Base-by-base conservation (phyloP, 2,113 vertebrate genomes). In the Hylia prasina region DNA sequence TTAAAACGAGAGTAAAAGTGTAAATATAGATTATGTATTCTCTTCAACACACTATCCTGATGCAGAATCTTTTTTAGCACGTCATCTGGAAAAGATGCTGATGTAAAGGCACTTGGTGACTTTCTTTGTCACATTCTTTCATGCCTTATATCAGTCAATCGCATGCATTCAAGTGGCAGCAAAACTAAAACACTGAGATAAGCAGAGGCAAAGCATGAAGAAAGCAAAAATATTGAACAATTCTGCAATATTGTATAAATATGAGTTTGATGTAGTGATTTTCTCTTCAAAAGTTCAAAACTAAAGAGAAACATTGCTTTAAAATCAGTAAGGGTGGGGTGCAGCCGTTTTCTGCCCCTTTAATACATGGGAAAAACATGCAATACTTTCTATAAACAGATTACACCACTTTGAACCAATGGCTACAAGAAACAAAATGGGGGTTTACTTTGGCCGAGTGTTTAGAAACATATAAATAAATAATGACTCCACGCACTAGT, bases 61-160 rank as follows among this genome's bases (percentile, higher is more conserved):
- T 1, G 5, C 0, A 0, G n/a, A 73, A 58, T 6, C 8, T 28
- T 80, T 92, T 94, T 90, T 50, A 94, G 82, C 15, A 51, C 0
- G 0, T 91, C 42, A 37, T 61, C 39, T 81, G 20, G 40, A 85
- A 94, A 95, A 93, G 27, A 58, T 81, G 54, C 30, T 90, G 72
- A 82, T 77, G 75, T 77, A 65, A 94, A 94, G 25, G 19, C n/a
- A 53, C 63, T 64, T 94, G n/a, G 58, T 0, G 0, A 71, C 64
- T 82, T 70, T 37, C 20, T 84, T 92, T 86, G 57, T 89, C 75
- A 78, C 60, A 65, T 92, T 92, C 54, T 84, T 93, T 88, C 50
- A 50, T 71, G 53, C 7, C 7, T 85, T 85, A 2, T 82, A 90
- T 91, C 70, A 90, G 73, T 82, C 72, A 94, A 7, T 45, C 0